Evolutionary conservation across 2,888 invertebrate species (phyloP).

Genomic region (Drosophila pullipes): DNA sequence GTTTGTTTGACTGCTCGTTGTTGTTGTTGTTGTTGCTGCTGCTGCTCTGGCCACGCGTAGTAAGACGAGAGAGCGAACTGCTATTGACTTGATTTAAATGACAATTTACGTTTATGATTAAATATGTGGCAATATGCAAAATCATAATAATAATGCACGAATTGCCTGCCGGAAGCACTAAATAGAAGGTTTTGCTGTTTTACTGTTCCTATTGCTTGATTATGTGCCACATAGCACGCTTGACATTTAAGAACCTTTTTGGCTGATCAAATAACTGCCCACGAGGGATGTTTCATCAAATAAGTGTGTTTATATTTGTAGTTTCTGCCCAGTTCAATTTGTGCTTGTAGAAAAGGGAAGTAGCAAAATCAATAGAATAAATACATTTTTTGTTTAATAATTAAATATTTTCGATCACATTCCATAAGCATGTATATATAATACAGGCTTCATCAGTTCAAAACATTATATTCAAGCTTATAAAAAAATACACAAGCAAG

Average conservation of each 20-base stretch:
- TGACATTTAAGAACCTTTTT: slow-evolving; percentile 58
- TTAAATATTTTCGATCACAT: not conserved
- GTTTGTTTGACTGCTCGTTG: slow-evolving; percentile 35
- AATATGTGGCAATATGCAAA: slow-evolving; percentile 63
- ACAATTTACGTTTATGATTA: slow-evolving; percentile 69
- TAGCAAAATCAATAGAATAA: not conserved
- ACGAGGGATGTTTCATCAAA: slow-evolving; percentile 29
- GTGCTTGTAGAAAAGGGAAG: not conserved
- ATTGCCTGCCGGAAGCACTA: slow-evolving; percentile 66
- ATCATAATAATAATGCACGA: slow-evolving; percentile 62
- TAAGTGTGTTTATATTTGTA: not conserved
- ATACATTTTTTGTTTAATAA: not conserved
- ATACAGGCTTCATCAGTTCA: not conserved
- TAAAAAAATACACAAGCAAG: not conserved
- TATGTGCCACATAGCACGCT: slow-evolving; percentile 28
- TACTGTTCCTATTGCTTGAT: slow-evolving; percentile 18
- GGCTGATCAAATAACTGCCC: not conserved
- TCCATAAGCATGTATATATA: not conserved
- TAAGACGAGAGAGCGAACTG: slow-evolving; percentile 30
- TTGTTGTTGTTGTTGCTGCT: slow-evolving; percentile 24
- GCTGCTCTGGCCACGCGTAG: slow-evolving; percentile 33
- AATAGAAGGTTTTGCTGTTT: slow-evolving; percentile 48
- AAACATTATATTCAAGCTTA: not conserved
- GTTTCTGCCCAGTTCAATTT: not conserved
- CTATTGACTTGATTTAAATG: slow-evolving; percentile 66